Base-by-base conservation (phyloP, 37 sponge, comb jelly and placozoan species). In the Halisarca cf. caerulea region DNA sequence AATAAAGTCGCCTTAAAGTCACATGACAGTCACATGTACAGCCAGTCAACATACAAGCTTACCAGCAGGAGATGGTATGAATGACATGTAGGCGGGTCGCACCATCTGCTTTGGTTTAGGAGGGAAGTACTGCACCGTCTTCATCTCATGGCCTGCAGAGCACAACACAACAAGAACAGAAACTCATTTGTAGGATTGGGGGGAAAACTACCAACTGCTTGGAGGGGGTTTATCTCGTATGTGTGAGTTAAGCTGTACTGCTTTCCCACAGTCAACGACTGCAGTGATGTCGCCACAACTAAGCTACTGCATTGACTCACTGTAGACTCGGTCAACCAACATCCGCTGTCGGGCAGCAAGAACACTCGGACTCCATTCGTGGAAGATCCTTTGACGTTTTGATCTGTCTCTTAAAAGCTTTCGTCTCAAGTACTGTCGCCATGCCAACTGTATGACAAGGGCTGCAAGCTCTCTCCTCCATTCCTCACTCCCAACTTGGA, bases 341-440 rank as follows among this genome's bases (percentile, higher is more conserved):
- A 69, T 80, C 53, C 90, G 81, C 87, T 95, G 96, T 59, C 82
- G 81, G 9, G 96, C 96, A n/a, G 96, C 93, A 39, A 92, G 60
- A 6, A 95, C 96, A 74, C 87, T 88, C 28, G 97, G 97, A 68
- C 87, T 94, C 97, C 97, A 94, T 59, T 95, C 93, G 40, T 94
- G 86, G 0, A 97, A 80, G 2, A 94, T 73, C 59, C 66, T 85
- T 80, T 91, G 92, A 21, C 90, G 80, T 23, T 66, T 87, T 25
- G 77, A 39, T 32, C 72, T 34, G 37, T 71, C 70, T 34, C 7
- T 69, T 1, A 90, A 59, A 17, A 94, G 69, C 72, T 90, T 89
- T 54, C 89, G 77, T 23, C 95, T 69, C 7, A 82, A 80, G 59
- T 90, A 90, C 69, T 94, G 92, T 54, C 98, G 85, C 98, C 98